A percentile compares a stretch with the other conserved stretches of the same genome.
Conservation (phyloP, 2,113 vertebrate genomes). For the Ursus arctos region DNA sequence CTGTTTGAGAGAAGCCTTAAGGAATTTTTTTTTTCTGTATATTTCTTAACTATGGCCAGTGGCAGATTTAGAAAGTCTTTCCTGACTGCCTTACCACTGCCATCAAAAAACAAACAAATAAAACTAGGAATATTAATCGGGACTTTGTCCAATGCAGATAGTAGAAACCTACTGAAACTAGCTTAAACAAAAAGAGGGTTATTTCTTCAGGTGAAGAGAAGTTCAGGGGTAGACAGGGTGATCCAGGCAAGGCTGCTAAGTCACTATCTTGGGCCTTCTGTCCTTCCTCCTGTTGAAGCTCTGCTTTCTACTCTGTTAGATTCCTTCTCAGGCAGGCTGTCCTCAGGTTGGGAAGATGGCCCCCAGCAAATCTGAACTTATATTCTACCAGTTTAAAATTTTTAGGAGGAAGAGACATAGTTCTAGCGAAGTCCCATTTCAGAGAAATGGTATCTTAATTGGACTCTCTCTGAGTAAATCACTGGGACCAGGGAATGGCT, state of each 20-base stretch:
- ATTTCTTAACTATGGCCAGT: background rate
- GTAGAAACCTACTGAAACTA: background rate
- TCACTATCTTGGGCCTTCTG: no score
- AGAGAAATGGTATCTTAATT: background rate
- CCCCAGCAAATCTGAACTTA: background rate
- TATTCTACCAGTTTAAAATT: background rate
- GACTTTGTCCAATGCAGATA: background rate
- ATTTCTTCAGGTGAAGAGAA: background rate
- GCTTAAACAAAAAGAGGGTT: background rate
- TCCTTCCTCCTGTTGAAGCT: background rate
- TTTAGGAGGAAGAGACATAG: background rate
- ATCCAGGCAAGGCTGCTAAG: background rate
- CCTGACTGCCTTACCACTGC: background rate
- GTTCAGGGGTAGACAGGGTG: background rate
- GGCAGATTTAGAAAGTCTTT: background rate
- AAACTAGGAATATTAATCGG: background rate
- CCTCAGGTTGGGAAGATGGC: background rate
- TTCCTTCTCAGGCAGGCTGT: background rate
- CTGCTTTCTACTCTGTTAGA: background rate
- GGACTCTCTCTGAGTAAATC: background rate
- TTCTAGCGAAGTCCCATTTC: background rate
- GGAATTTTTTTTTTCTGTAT: background rate
- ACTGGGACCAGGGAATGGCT: background rate
- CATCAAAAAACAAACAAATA: background rate
- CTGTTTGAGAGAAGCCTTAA: background rate